Base-by-base conservation (phyloP, 2,797 vertebrate species). In the Enteromius treurensis region DNA sequence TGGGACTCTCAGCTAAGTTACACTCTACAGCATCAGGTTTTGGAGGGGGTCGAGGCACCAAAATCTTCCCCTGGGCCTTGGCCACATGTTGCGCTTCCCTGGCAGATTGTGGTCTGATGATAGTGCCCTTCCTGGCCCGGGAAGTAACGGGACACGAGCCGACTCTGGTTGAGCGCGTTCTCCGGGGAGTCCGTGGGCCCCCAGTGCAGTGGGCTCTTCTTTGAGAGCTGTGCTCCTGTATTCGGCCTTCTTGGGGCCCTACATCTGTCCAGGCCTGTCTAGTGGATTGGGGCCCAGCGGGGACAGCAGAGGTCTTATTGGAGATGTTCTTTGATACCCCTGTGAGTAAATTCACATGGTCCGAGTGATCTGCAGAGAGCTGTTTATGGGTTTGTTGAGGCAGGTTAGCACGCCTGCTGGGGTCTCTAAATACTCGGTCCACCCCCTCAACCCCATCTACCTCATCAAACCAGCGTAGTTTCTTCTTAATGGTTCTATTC, bases 401-500 rank as follows among this genome's bases (percentile, higher is more conserved):
- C 6, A 74, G 81, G 83, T 19, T 42, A 70, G 26, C 69, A 47
- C 53, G 55, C 64, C 81, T 80, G 82, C 2, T n/a, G 58, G 55
- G 34, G 19, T 82, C 64, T 68, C 79, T 86, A 80, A 81, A 84
- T 55, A 42, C 75, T 77, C 70, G 87, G 76, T 82, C 73, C 17
- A 87, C 85, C 64, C 88, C 90, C 17, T 88, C 84, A 9, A 87
- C 84, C 40, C 67, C 45, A 58, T 87, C 85, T 13, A 93, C 92
- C 90, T 97, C 95, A 87, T 98, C 97, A 86, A 95, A 93, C 97
- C 97, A 98, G 37, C 95, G 94, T 42, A 99, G 87, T 84, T 96
- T 98, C 91, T 96, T 97, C 71, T 91, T 92, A 21, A 87, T 55
- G 0, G 53, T 79, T 85, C 89, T 95, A 88, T 90, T 93, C 81